Evolutionary conservation across 2,113 vertebrate genomes (phyloP).

Genomic region (Vanacampus margaritifer): DNA sequence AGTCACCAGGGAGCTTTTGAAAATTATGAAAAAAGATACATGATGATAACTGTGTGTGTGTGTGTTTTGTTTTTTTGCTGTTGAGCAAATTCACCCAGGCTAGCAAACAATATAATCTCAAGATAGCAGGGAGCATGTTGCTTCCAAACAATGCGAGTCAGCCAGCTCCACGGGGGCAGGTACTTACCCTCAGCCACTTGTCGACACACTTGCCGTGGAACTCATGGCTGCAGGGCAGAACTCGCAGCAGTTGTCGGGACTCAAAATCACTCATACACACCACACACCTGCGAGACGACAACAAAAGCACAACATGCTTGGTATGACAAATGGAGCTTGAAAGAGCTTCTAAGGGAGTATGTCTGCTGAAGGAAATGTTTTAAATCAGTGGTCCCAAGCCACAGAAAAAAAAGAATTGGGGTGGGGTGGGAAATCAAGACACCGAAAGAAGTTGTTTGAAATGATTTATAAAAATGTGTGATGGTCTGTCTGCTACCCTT

Average conservation of each 20-base stretch:
- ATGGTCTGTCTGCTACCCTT: constrained; percentile 62
- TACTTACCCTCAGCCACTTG: constrained; percentile 96
- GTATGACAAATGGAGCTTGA: background rate
- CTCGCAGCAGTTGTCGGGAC: constrained; percentile 96
- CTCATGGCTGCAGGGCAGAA: constrained; percentile 98
- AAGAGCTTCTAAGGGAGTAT: background rate
- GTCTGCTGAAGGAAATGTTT: background rate
- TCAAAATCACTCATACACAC: constrained; percentile 99
- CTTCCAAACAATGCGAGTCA: background rate
- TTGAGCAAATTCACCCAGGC: background rate
- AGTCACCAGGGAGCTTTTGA: background rate
- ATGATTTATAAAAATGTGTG: background rate
- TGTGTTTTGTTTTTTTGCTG: background rate
- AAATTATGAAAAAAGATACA: background rate
- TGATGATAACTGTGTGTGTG: background rate
- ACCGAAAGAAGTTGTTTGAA: background rate
- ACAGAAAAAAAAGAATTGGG: background rate
- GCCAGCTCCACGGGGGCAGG: background rate
- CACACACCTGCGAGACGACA: constrained; percentile 83
- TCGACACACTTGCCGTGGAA: constrained; percentile 99
- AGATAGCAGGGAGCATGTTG: background rate
- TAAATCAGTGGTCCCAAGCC: background rate
- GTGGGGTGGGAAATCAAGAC: too few relatives aligned
- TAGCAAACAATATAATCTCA: background rate
- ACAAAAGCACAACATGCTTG: background rate